Conservation (phyloP, 2,113 vertebrate genomes). For the Isurus oxyrinchus region DNA sequence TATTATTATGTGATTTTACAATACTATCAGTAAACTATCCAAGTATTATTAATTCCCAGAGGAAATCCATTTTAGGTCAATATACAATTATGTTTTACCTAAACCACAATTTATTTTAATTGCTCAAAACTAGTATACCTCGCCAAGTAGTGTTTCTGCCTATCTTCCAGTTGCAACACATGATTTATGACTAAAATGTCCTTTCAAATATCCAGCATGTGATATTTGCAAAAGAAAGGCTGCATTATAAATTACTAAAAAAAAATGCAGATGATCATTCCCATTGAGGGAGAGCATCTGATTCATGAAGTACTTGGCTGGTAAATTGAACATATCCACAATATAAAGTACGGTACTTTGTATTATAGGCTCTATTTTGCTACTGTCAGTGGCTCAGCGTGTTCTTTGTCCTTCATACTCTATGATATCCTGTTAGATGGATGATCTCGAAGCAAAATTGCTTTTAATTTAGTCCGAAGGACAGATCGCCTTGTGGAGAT, state of each 20-base stretch:
- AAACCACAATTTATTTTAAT: neutral
- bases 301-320: neutral
- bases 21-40: neutral
- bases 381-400: neutral
- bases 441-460: constrained; percentile 56
- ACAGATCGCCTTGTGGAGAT: constrained; percentile 54
- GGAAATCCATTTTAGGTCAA: neutral
- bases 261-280: neutral
- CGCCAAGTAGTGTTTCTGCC: neutral
- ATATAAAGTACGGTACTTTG: neutral
- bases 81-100: neutral
- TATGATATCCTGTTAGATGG: constrained; percentile 42
- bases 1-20: neutral
- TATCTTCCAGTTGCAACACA: neutral
- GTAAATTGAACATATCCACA: neutral
- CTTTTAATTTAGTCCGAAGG: constrained; percentile 54
- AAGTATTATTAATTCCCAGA: neutral
- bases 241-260: neutral
- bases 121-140: neutral
- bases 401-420: neutral
- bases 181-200: neutral
- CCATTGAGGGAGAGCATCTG: neutral
- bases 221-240: neutral
- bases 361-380: neutral
- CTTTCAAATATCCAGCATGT: neutral